A percentile compares a stretch with the other conserved stretches of the same genome.
These are phyloP conservation scores for Amphiprion clarkii DNA, from an alignment of 2,797 vertebrate species.

Conservation along the genomic window DNA sequence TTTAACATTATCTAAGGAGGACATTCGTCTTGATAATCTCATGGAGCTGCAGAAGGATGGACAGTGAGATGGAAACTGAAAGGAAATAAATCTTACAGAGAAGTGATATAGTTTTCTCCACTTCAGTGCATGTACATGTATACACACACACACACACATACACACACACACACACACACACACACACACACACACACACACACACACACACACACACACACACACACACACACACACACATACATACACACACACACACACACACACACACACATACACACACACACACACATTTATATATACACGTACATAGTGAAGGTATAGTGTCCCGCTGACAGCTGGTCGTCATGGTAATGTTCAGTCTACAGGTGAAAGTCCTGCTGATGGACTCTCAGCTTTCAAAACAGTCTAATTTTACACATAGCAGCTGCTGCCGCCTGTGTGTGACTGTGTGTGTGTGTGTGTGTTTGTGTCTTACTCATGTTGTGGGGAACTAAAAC, in stretches of 20 bases:
- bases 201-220: background rate
- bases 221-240: too few relatives aligned
- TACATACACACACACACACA: too few relatives aligned
- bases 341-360: slow-evolving; percentile 66
- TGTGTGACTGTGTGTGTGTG: slow-evolving; percentile 9
- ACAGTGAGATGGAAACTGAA: slow-evolving; percentile 55
- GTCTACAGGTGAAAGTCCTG: slow-evolving; percentile 77
- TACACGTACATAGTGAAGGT: slow-evolving; percentile 6
- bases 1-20: background rate
- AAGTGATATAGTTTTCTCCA: background rate
- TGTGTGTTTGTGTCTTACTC: background rate
- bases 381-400: slow-evolving; percentile 75
- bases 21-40: background rate
- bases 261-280: too few relatives aligned
- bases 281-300: too few relatives aligned
- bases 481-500: too few relatives aligned
- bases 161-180: too few relatives aligned
- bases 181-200: too few relatives aligned
- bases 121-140: background rate
- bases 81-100: too few relatives aligned
- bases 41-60: slow-evolving; percentile 21
- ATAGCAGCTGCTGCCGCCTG: slow-evolving; percentile 79
- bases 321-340: slow-evolving; percentile 49
- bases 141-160: background rate
- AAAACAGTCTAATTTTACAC: slow-evolving; percentile 85